A percentile compares a stretch with the other conserved stretches of the same genome.
phyloP scores from a whole-genome alignment of 2,888 invertebrate species.

The Chrysina gloriosa region DNA sequence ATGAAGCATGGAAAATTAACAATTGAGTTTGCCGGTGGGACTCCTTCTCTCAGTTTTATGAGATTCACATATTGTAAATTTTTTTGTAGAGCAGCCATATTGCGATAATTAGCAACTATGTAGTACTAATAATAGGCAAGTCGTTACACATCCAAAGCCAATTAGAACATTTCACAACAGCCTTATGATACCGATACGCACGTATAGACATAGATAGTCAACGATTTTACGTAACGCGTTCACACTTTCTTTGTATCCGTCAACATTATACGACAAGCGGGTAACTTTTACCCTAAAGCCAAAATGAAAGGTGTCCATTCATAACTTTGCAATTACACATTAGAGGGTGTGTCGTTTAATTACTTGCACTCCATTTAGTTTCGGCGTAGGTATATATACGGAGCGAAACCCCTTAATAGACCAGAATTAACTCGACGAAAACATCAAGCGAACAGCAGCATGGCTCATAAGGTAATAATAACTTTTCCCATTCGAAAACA shows the following conservation, averaged over 20 bases:
- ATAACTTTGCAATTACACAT: constrained; percentile 32
- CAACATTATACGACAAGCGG: constrained; percentile 18
- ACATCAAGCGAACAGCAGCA: constrained; percentile 1
- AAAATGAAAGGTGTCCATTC: constrained; percentile 29
- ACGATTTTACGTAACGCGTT: constrained; percentile 2
- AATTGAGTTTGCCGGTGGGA: too few relatives aligned
- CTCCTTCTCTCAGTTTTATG: too few relatives aligned
- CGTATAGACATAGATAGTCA: neutral
- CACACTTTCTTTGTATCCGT: constrained; percentile 16
- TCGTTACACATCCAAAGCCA: too few relatives aligned
- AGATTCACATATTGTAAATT: too few relatives aligned
- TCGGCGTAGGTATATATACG: neutral
- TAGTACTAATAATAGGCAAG: too few relatives aligned
- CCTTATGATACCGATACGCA: too few relatives aligned
- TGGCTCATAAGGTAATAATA: constrained; percentile 13
- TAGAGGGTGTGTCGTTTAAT: constrained; percentile 24
- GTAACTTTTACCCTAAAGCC: constrained; percentile 36
- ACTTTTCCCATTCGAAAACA: neutral
- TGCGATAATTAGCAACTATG: too few relatives aligned
- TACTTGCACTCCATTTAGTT: constrained; percentile 17
- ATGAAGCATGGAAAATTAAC: too few relatives aligned
- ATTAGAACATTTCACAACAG: too few relatives aligned
- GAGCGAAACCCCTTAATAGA: constrained; percentile 13
- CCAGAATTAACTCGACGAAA: neutral
- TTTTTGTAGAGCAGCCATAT: too few relatives aligned